These are phyloP conservation scores for Lathamus discolor DNA, from an alignment of 2,113 vertebrate species.

Conservation along the genomic window DNA sequence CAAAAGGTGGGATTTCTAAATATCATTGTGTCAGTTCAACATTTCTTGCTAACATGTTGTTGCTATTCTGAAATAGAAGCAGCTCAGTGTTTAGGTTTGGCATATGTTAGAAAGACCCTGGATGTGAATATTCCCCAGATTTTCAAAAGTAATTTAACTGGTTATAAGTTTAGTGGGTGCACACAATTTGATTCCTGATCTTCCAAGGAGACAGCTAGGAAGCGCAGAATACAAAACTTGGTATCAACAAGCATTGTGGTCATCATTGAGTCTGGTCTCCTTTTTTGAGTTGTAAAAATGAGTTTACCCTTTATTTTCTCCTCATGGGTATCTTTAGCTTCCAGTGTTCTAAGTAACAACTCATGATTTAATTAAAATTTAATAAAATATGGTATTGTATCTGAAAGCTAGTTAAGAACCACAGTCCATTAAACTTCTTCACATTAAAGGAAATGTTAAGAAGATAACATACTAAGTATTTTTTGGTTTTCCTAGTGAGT, in stretches of 20 bases:
- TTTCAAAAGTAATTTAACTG: neutral
- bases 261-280: neutral
- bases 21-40: neutral
- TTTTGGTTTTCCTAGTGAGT: neutral
- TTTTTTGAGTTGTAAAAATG: neutral
- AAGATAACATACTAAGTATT: neutral
- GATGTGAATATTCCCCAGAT: neutral
- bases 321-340: neutral
- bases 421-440: neutral
- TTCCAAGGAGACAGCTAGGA: neutral
- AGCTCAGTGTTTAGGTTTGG: neutral
- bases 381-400: neutral
- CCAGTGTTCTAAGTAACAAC: neutral
- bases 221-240: neutral
- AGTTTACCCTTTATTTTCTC: neutral
- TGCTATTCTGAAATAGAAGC: neutral
- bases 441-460: neutral
- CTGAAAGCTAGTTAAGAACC: neutral
- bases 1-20: conserved; percentile 20
- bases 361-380: neutral
- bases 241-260: neutral
- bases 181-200: neutral
- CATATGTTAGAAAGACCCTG: neutral
- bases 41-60: neutral
- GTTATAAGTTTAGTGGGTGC: neutral